These are phyloP conservation scores for Ardeotis arabs DNA, from an alignment of 2,113 vertebrate species.

Conservation along the genomic window DNA sequence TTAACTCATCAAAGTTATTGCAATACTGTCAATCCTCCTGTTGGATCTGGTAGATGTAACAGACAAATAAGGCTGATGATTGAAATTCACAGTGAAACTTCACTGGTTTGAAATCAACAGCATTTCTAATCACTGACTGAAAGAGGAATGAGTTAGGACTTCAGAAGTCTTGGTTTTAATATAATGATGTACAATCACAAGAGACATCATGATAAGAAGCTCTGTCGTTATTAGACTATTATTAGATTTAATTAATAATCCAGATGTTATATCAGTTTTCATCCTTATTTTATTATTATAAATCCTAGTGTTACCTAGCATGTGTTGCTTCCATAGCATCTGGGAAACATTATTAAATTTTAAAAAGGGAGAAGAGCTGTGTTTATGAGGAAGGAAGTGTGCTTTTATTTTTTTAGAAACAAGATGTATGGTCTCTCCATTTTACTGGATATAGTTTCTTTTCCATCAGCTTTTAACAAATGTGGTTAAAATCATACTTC, in stretches of 20 bases:
- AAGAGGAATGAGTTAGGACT: background rate
- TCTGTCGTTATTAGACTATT: background rate
- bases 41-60: background rate
- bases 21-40: background rate
- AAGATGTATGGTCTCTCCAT: background rate
- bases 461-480: background rate
- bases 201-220: background rate
- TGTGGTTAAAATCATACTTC: background rate
- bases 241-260: background rate
- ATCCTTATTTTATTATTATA: background rate
- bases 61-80: background rate
- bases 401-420: background rate
- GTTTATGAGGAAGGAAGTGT: background rate
- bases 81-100: background rate
- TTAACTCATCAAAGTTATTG: background rate
- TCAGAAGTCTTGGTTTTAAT: background rate
- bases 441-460: background rate
- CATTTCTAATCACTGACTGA: background rate
- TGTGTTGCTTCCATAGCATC: background rate
- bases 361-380: background rate
- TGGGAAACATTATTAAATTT: background rate
- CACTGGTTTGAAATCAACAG: background rate
- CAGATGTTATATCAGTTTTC: background rate
- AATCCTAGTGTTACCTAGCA: background rate
- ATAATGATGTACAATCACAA: background rate